Percentiles rank a stretch among this genome's conserved stretches.
Evolutionary conservation across 2,797 vertebrate genomes (phyloP).

Genomic region (Typhlichthys subterraneus): DNA sequence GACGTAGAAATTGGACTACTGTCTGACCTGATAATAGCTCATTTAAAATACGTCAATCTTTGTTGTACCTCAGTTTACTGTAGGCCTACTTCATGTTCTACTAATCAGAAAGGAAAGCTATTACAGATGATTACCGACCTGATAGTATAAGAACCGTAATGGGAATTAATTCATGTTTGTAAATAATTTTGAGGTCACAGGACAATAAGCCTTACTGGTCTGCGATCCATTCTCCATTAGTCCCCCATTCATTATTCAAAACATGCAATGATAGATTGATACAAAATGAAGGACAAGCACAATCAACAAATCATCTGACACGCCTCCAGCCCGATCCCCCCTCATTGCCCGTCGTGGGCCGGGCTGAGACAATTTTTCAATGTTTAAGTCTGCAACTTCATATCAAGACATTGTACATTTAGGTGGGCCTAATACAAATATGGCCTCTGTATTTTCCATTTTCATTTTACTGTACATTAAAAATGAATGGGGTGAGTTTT

Average conservation of each 20-base stretch:
- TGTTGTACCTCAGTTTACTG: not conserved
- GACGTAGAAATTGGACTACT: no score
- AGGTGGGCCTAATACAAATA: slow-evolving; percentile 30
- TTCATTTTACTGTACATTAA: slow-evolving; percentile 80
- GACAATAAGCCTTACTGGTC: slow-evolving; percentile 39
- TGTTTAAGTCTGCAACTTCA: slow-evolving; percentile 56
- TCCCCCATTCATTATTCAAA: slow-evolving; percentile 70
- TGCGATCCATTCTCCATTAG: slow-evolving; percentile 68
- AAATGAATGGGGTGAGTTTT: slow-evolving; percentile 76
- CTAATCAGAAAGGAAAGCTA: slow-evolving; percentile 23
- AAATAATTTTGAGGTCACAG: slow-evolving; percentile 22
- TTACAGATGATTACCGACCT: slow-evolving; percentile 30
- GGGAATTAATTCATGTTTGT: slow-evolving; percentile 27
- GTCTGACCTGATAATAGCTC: not conserved
- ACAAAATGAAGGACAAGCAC: slow-evolving; percentile 63
- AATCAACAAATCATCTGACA: slow-evolving; percentile 55
- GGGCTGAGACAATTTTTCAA: slow-evolving; percentile 37
- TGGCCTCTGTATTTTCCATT: slow-evolving; percentile 63
- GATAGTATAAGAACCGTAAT: slow-evolving; percentile 34
- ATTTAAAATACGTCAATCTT: not conserved
- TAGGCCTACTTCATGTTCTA: not conserved
- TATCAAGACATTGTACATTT: slow-evolving; percentile 43
- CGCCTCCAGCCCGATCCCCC: slow-evolving; percentile 40
- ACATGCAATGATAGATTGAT: slow-evolving; percentile 64
- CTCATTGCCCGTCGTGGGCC: slow-evolving; percentile 43